These are phyloP conservation scores for Andinoacara biseriatus DNA, from an alignment of 2,113 vertebrate species.

Conservation along the genomic window DNA sequence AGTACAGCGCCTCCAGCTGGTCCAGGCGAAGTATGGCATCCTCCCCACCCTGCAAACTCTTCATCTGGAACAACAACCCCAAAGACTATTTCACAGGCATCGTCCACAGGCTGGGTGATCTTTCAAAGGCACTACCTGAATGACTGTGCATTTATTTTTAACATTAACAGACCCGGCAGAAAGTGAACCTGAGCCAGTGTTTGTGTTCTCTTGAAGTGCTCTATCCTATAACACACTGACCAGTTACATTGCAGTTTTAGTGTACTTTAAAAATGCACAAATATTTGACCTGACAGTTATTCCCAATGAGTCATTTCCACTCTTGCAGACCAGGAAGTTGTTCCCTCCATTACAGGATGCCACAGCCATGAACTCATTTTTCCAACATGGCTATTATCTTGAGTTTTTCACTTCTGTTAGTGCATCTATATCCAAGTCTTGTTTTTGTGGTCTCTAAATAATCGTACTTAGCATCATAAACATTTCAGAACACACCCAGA, in stretches of 20 bases:
- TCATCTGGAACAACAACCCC: conserved; percentile 84
- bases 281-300: not conserved
- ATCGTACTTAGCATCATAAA: not conserved
- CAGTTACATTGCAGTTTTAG: not conserved
- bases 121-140: not conserved
- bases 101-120: not conserved
- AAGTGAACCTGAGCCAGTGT: not conserved
- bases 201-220: not conserved
- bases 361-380: conserved; percentile 50
- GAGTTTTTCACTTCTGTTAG: not conserved
- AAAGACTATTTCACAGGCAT: not conserved
- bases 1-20: conserved; percentile 94
- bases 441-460: not conserved
- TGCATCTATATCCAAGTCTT: not conserved
- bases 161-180: not conserved
- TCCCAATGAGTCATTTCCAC: conserved; percentile 50
- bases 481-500: conserved; percentile 9
- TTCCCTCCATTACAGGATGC: conserved; percentile 42
- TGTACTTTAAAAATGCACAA: not conserved
- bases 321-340: conserved; percentile 43
- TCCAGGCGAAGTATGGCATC: conserved; percentile 92
- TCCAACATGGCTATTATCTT: not conserved
- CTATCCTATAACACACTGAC: not conserved
- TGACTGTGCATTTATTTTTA: not conserved
- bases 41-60: conserved; percentile 89